Percentiles rank a stretch among this genome's conserved stretches.
phyloP scores from a whole-genome alignment of 1,140 invertebrate genomes.

The Sinella curviseta region DNA sequence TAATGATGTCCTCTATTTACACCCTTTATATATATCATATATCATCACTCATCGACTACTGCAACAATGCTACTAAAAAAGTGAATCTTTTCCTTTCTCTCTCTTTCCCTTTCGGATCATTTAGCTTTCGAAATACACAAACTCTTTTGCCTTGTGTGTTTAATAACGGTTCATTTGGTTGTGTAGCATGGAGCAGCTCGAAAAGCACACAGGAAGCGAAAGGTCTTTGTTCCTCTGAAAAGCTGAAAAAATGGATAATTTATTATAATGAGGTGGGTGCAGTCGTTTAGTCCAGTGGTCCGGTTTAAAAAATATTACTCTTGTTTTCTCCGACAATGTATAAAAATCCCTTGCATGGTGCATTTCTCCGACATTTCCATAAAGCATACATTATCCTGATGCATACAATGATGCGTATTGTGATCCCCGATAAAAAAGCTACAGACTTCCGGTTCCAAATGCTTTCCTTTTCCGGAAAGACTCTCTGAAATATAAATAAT shows the following conservation, averaged over 20 bases:
- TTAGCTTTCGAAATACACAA: background rate
- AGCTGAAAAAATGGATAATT: constrained; percentile 11
- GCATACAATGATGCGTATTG: background rate
- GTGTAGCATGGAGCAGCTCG: background rate
- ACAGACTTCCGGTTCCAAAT: background rate
- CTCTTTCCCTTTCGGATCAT: constrained; percentile 2
- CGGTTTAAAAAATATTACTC: constrained; percentile 8
- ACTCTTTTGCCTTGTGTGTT: too few species aligned
- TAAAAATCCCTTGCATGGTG: too few species aligned
- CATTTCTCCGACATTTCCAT: too few species aligned
- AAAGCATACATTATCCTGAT: too few species aligned
- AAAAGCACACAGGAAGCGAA: background rate
- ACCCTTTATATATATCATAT: background rate
- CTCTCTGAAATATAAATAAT: background rate
- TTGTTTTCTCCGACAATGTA: background rate
- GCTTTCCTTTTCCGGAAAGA: constrained; percentile 1
- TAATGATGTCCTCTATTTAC: background rate
- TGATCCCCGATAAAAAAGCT: background rate
- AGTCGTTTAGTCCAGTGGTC: constrained; percentile 4
- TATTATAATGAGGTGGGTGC: constrained; percentile 17
- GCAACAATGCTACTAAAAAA: background rate
- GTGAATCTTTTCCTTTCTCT: too few species aligned
- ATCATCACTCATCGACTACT: background rate
- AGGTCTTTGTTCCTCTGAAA: background rate
- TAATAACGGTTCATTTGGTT: too few species aligned